phyloP scores from a whole-genome alignment of 2,888 invertebrate species.

The Melanchra persicariae region DNA sequence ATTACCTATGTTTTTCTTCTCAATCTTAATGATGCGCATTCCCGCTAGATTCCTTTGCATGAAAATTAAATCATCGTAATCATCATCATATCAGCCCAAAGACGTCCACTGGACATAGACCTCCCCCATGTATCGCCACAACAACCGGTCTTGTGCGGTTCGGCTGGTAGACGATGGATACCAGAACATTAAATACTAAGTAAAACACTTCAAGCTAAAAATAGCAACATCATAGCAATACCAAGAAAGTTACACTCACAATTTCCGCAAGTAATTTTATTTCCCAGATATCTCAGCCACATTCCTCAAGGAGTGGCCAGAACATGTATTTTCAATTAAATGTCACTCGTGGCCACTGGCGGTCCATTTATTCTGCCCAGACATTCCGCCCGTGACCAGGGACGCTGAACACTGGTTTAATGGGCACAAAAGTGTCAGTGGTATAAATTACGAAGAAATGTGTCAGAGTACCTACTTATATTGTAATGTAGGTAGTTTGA shows the following conservation, averaged over 20 bases:
- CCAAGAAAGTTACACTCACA: neutral
- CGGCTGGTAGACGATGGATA: too few species aligned
- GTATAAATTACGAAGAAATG: constrained; percentile 9
- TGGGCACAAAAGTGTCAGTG: constrained; percentile 11
- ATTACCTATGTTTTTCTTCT: too few species aligned
- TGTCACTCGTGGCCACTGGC: constrained; percentile 34
- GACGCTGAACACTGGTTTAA: constrained; percentile 23
- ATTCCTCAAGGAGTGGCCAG: constrained; percentile 14
- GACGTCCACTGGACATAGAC: too few species aligned
- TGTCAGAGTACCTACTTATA: neutral
- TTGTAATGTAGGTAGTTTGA: too few species aligned
- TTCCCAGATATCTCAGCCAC: constrained; percentile 21
- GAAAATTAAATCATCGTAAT: too few species aligned
- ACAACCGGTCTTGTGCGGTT: too few species aligned
- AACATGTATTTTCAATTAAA: constrained; percentile 56
- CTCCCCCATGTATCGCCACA: too few species aligned
- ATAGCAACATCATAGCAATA: neutral
- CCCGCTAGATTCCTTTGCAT: neutral
- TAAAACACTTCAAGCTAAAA: neutral
- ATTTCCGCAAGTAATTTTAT: constrained; percentile 8
- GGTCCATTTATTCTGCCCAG: constrained; percentile 35
- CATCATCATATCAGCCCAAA: too few species aligned
- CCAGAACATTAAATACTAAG: too few species aligned
- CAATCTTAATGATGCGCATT: too few species aligned
- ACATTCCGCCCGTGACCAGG: constrained; percentile 21